phyloP scores from a whole-genome alignment of 2,888 invertebrate species.

The Diachrysia chrysitis region DNA sequence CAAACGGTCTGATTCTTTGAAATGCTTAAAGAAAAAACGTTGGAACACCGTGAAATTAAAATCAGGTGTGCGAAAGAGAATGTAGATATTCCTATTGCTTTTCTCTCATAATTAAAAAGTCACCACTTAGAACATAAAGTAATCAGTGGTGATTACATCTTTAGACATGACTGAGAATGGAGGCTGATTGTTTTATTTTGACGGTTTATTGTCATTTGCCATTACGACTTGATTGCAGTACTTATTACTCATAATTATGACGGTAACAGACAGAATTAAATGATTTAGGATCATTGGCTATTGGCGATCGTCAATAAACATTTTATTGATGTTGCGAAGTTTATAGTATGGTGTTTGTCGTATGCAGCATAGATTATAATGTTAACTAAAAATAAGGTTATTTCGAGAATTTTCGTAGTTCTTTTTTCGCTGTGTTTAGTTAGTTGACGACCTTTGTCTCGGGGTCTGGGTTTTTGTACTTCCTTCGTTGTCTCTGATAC shows the following conservation, averaged over 20 bases:
- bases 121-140: constrained; percentile 34
- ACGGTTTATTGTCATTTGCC: constrained; percentile 33
- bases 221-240: constrained; percentile 2
- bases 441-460: too few relatives aligned
- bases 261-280: not conserved
- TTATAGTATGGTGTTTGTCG: not conserved
- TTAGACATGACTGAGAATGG: constrained; percentile 29
- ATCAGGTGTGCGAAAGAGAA: constrained; percentile 43
- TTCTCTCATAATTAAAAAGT: constrained; percentile 44
- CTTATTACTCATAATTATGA: not conserved
- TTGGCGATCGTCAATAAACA: constrained; percentile 4
- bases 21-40: constrained; percentile 45
- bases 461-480: too few relatives aligned
- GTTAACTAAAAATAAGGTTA: too few relatives aligned
- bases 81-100: constrained; percentile 19
- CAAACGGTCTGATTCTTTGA: constrained; percentile 50
- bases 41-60: constrained; percentile 54
- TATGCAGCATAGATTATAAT: too few relatives aligned
- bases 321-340: constrained; percentile 1
- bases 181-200: constrained; percentile 44
- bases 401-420: too few relatives aligned
- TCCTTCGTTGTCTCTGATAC: too few relatives aligned
- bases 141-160: constrained; percentile 38
- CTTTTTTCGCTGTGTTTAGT: too few relatives aligned
- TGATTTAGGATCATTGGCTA: constrained; percentile 4